Evolutionary conservation across 1,140 invertebrate species (phyloP), one percentile per base, ranked within the genome.

Genomic region (Scaptomyza montana): DNA sequence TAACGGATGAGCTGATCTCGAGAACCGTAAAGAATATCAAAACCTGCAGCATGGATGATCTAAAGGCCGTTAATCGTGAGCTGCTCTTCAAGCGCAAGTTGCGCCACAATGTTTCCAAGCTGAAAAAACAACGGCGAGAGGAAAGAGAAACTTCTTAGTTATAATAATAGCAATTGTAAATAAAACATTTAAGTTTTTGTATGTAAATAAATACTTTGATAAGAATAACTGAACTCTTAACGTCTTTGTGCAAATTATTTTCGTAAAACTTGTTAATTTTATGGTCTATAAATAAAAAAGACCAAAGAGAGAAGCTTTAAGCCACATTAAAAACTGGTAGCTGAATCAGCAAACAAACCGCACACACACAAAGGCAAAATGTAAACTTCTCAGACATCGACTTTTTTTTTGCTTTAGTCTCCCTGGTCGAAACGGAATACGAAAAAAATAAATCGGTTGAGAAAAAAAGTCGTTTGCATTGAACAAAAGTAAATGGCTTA

Each of bases 401-500:
- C 9, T 36, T 36, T 8, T 36, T 9, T 36, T 36, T 36, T 9
- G 21, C 21, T 36, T 57, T 4, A 25, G 53, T 33, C 49, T 12
- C 47, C 49, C 60, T 54, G 60, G 13, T 19, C 66, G 43, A 71
- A 57, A 13, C 53, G 47, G 36, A 66, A 66, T 41, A 72, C 30
- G 45, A 60, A 50, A 47, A 50, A 47, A 41, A 6, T 6, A 54
- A 39, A 66, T n/a, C n/a, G 39, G 39, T 41, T n/a, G 39, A 10
- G 33, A 36, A 75, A 72, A 85, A 81, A 84, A 79, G 84, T 87
- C 68, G 82, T 89, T 87, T 84, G 85, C 82, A 87, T 87, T 87
- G 82, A 89, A 72, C 77, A 61, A 65, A 54, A 77, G 66, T 63
- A 80, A 86, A 66, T 54, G 67, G 73, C 61, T 71, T 60, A 75